Base-by-base conservation (phyloP, 2,113 vertebrate species). In the Origma solitaria region DNA sequence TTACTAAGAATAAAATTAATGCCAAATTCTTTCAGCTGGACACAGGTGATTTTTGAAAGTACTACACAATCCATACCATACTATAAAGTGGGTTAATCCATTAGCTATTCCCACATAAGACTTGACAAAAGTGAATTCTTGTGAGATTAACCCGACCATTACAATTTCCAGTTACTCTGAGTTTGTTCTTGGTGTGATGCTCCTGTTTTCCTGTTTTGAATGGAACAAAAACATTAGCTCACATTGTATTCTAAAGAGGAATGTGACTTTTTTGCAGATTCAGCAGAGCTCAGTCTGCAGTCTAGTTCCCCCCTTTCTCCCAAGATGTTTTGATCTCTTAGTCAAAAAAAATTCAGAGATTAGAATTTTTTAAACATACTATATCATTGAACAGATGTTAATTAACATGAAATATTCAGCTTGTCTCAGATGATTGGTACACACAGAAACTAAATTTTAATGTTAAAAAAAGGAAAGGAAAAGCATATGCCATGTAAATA, bases 401-500 rank as follows among this genome's bases (percentile, higher is more conserved):
- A 82, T 60, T 57, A 93, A 35, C 79, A 60, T 86, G 84, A 89
- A 95, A 94, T 87, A 95, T 68, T 95, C 30, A 95, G 75, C 49
- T 91, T 93, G 54, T 51, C 89, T 96, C 75, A 92, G 78, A 30
- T 16, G 15, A 96, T 53, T 86, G 54, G 77, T 64, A 92, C 78
- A 76, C 72, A 92, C 18, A 96, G 72, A 77, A 88, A 42, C 53
- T 37, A 61, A 35, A 82, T 82, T 88, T 82, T 90, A 86, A 90
- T 62, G 60, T 56, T 69, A 65, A 90, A 77, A 94, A 86, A 44
- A 86, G 38, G 69, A 82, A 93, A 81, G 53, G n/a, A 82, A 90
- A 80, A 92, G 40, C 82, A 88, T 88, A 81, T 64, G 27, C 47
- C 53, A 24, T 61, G 79, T 95, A 82, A 96, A 96, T 96, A 92